These are phyloP conservation scores for Helostoma temminkii DNA, from an alignment of 2,797 vertebrate genomes.

Conservation along the genomic window DNA sequence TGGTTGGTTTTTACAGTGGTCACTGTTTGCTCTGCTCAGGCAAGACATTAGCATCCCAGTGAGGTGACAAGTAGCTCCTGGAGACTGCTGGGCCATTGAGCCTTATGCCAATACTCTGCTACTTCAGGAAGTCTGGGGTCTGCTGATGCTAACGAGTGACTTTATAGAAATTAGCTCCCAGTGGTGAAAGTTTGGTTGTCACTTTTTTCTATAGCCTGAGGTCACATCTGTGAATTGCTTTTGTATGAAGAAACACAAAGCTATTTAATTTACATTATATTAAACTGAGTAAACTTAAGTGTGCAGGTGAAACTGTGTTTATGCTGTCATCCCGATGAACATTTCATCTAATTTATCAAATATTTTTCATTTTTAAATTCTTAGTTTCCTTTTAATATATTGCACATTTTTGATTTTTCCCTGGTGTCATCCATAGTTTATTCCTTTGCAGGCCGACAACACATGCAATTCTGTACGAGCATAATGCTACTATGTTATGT, in stretches of 20 bases:
- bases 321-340: no score
- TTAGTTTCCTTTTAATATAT: no score
- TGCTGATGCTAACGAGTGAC: conserved; percentile 29
- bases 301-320: not conserved
- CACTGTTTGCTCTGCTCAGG: conserved; percentile 62
- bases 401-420: not conserved
- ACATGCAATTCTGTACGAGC: no score
- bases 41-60: conserved; percentile 59
- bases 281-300: not conserved
- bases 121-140: conserved; percentile 24
- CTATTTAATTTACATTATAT: not conserved
- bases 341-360: no score
- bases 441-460: not conserved
- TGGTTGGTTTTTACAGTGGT: conserved; percentile 53
- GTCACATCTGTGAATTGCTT: not conserved
- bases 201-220: not conserved
- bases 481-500: no score
- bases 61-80: conserved; percentile 64
- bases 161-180: not conserved
- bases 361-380: no score
- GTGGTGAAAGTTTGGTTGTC: not conserved
- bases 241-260: not conserved
- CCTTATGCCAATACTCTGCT: conserved; percentile 37
- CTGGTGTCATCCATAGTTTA: not conserved
- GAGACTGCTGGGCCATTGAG: conserved; percentile 63